These are phyloP conservation scores for Clarias batrachus DNA, from an alignment of 2,113 vertebrate genomes.

Conservation along the genomic window DNA sequence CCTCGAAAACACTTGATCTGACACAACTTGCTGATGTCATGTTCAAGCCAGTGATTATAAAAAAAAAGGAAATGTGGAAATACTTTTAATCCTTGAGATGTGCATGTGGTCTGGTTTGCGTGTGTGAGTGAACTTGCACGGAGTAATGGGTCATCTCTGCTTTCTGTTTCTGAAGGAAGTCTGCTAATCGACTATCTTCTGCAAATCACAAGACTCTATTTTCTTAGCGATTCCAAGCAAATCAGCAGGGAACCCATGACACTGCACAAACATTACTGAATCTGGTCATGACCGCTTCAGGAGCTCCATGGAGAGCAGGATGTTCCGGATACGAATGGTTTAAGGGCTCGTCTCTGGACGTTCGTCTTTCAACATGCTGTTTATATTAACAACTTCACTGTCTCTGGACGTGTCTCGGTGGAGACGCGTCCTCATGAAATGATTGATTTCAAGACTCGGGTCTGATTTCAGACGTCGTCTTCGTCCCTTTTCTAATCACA, in stretches of 20 bases:
- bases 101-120: constrained; percentile 30
- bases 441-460: no score
- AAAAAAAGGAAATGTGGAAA: not conserved
- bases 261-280: not conserved
- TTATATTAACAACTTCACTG: not conserved
- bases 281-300: not conserved
- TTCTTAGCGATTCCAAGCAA: no score
- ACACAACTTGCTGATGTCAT: not conserved
- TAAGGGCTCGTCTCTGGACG: not conserved
- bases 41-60: not conserved
- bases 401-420: not conserved
- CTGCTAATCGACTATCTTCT: constrained; percentile 30
- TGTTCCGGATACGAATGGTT: not conserved
- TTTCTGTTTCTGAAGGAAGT: constrained; percentile 14
- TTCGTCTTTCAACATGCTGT: not conserved
- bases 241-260: not conserved
- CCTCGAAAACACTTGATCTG: not conserved
- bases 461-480: not conserved
- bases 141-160: not conserved
- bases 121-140: not conserved
- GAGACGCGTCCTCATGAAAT: not conserved
- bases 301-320: not conserved
- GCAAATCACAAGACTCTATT: not conserved
- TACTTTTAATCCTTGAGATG: not conserved
- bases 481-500: not conserved